These are phyloP conservation scores for Chamaetylas fuelleborni DNA, from an alignment of 2,113 vertebrate genomes.

Conservation along the genomic window DNA sequence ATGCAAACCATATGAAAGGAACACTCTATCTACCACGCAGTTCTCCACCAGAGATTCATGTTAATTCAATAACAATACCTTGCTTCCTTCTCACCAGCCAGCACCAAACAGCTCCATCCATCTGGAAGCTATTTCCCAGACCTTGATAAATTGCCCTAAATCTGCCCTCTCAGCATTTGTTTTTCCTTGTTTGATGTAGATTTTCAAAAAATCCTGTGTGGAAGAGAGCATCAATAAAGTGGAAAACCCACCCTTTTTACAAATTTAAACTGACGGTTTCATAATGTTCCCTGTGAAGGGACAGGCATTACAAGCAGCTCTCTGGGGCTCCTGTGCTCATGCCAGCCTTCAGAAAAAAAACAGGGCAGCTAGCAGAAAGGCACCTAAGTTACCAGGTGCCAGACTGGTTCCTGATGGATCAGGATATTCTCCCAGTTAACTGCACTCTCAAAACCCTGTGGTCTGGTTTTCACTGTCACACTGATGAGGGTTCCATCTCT, in stretches of 20 bases:
- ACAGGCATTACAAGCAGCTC: neutral
- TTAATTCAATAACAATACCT: slow-evolving; percentile 70
- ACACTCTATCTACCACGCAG: slow-evolving; percentile 39
- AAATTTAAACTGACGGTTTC: neutral
- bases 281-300: neutral
- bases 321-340: neutral
- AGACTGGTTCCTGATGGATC: neutral
- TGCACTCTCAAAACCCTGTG: neutral
- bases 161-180: slow-evolving; percentile 71
- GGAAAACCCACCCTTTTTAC: slow-evolving; percentile 13
- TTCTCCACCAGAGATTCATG: slow-evolving; percentile 57
- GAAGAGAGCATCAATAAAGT: slow-evolving; percentile 52
- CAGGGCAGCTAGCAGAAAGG: neutral
- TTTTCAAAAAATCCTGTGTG: slow-evolving; percentile 56
- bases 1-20: slow-evolving; percentile 71
- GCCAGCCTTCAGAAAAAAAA: neutral
- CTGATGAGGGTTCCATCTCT: neutral
- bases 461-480: neutral
- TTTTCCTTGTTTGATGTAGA: slow-evolving; percentile 75
- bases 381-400: neutral
- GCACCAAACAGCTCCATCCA: slow-evolving; percentile 63
- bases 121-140: slow-evolving; percentile 68
- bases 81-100: slow-evolving; percentile 65
- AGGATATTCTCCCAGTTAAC: neutral
- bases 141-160: slow-evolving; percentile 69